Percentiles rank a stretch among this genome's conserved stretches.
These are phyloP conservation scores for Samia ricini DNA, from an alignment of 1,140 invertebrate genomes.

Conservation along the genomic window DNA sequence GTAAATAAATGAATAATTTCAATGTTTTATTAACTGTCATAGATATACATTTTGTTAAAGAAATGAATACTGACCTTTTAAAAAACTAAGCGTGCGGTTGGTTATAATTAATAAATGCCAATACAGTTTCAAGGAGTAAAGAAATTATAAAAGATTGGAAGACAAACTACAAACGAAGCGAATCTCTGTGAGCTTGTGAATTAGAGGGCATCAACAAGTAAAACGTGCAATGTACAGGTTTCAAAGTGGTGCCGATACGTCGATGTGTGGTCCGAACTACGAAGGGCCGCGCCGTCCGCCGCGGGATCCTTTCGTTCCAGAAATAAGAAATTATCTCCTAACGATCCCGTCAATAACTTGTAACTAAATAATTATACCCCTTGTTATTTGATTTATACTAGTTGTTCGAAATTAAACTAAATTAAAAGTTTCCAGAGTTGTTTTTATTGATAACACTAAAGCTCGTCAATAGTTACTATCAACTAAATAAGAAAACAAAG, in stretches of 20 bases:
- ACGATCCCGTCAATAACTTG: not conserved
- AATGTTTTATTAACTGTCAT: too few species aligned
- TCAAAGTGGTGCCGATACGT: slow-evolving; percentile 19
- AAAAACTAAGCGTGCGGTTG: too few species aligned
- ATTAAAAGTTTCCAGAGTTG: too few species aligned
- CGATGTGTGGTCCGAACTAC: slow-evolving; percentile 34
- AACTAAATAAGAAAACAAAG: too few species aligned
- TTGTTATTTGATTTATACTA: not conserved
- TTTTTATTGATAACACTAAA: too few species aligned
- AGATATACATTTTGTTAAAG: too few species aligned
- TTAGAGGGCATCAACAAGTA: slow-evolving; percentile 8
- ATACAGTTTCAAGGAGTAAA: too few species aligned
- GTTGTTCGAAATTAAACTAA: too few species aligned
- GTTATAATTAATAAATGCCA: too few species aligned
- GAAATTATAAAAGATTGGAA: not conserved
- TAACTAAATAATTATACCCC: not conserved
- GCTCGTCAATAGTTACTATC: too few species aligned
- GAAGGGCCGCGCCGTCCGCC: slow-evolving; percentile 11
- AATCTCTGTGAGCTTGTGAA: not conserved
- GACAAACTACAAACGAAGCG: not conserved
- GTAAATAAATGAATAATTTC: too few species aligned
- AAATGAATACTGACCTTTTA: too few species aligned
- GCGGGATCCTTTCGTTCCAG: slow-evolving; percentile 22
- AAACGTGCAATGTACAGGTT: slow-evolving; percentile 22
- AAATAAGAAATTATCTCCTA: not conserved